These are phyloP conservation scores for Mellivora capensis DNA, from an alignment of 2,113 vertebrate species.

Conservation along the genomic window DNA sequence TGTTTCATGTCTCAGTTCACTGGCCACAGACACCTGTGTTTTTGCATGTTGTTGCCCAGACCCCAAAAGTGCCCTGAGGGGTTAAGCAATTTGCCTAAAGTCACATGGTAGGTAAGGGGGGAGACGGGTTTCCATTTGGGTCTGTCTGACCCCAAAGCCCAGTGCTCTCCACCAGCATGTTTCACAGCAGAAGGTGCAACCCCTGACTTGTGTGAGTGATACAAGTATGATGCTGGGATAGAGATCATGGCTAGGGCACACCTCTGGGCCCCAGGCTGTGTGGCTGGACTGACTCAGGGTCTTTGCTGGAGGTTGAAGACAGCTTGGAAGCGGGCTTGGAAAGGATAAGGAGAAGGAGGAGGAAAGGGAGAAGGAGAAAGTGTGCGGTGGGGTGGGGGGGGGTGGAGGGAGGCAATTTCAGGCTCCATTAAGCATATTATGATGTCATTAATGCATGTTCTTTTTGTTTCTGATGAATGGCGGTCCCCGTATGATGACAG, in stretches of 20 bases:
- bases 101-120: neutral
- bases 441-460: neutral
- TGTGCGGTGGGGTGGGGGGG: no score
- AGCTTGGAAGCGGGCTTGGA: neutral
- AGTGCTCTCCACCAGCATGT: neutral
- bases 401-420: neutral
- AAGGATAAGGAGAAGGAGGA: neutral
- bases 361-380: neutral
- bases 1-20: neutral
- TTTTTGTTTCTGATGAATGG: neutral
- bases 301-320: neutral
- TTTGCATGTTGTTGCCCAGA: conserved; percentile 45
- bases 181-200: neutral
- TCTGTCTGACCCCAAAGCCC: neutral
- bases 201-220: neutral
- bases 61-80: neutral
- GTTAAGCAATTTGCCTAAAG: neutral
- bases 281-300: neutral
- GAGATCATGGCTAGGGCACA: neutral
- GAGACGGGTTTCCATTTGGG: neutral
- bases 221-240: neutral
- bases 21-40: conserved; percentile 46
- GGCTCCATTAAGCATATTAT: neutral
- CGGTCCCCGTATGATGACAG: neutral
- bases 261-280: neutral